Percentiles rank a stretch among this genome's conserved stretches.
These are phyloP conservation scores for Drosophila neotestacea DNA, from an alignment of 2,888 invertebrate genomes.

Conservation along the genomic window DNA sequence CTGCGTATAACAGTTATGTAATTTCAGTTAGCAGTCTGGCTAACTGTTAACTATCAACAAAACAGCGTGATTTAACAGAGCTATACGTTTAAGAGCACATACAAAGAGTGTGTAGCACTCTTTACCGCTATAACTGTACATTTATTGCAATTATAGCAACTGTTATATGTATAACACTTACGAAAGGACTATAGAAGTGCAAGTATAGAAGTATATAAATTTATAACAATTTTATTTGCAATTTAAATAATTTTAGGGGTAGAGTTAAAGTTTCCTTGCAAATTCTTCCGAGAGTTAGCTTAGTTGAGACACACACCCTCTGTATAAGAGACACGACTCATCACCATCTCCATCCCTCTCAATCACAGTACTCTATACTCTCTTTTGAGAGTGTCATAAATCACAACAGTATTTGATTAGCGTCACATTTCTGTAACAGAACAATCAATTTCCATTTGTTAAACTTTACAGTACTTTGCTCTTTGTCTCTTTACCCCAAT, in stretches of 20 bases:
- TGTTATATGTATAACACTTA: slow-evolving; percentile 31
- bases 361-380: background rate
- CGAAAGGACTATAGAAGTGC: slow-evolving; percentile 9
- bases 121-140: background rate
- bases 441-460: slow-evolving; percentile 46
- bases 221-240: too few relatives aligned
- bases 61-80: slow-evolving; percentile 19
- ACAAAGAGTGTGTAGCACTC: slow-evolving; percentile 17
- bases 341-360: background rate
- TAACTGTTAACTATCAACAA: slow-evolving; percentile 13
- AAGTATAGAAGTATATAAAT: too few relatives aligned
- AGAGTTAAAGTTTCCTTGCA: background rate
- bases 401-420: slow-evolving; percentile 58
- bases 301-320: slow-evolving; percentile 35
- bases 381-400: slow-evolving; percentile 30
- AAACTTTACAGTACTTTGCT: slow-evolving; percentile 17
- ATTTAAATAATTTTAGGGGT: background rate
- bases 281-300: background rate
- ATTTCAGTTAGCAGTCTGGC: slow-evolving; percentile 10
- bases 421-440: slow-evolving; percentile 34
- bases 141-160: slow-evolving; percentile 2
- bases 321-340: slow-evolving; percentile 54
- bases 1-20: slow-evolving; percentile 50
- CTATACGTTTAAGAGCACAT: background rate
- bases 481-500: slow-evolving; percentile 7